Evolutionary conservation across 2,888 invertebrate genomes (phyloP).

Genomic region (Ormyrus labotus): DNA sequence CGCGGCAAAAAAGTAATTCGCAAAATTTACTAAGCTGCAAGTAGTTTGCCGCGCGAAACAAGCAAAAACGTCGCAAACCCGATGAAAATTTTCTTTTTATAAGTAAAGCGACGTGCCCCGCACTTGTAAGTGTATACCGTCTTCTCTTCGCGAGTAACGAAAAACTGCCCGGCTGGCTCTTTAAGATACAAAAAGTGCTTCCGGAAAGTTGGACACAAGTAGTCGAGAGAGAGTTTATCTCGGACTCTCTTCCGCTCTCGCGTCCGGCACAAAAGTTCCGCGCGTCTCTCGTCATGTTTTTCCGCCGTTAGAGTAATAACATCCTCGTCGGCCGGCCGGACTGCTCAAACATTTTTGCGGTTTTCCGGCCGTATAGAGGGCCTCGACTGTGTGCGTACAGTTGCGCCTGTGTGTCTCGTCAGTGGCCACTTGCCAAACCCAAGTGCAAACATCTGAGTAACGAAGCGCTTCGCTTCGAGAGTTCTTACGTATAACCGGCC

Average conservation of each 20-base stretch:
- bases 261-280: not conserved
- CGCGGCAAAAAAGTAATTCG: too few relatives aligned
- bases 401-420: constrained; percentile 12
- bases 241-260: not conserved
- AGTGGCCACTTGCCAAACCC: constrained; percentile 57
- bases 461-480: constrained; percentile 4
- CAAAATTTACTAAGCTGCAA: too few relatives aligned
- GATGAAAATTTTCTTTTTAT: too few relatives aligned
- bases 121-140: constrained; percentile 1
- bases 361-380: not conserved
- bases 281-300: not conserved
- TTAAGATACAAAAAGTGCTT: constrained; percentile 38
- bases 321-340: too few relatives aligned
- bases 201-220: constrained; percentile 3
- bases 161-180: not conserved
- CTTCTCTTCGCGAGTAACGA: too few relatives aligned
- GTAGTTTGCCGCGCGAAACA: too few relatives aligned
- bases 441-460: constrained; percentile 37
- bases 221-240: constrained; percentile 22
- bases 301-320: too few relatives aligned
- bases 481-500: too few relatives aligned
- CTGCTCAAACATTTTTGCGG: too few relatives aligned
- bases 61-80: too few relatives aligned
- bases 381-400: too few relatives aligned
- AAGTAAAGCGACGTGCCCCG: not conserved